A percentile compares a stretch with the other conserved stretches of the same genome.
Evolutionary conservation across 2,113 vertebrate genomes (phyloP).

Genomic region (Oreochromis niloticus): DNA sequence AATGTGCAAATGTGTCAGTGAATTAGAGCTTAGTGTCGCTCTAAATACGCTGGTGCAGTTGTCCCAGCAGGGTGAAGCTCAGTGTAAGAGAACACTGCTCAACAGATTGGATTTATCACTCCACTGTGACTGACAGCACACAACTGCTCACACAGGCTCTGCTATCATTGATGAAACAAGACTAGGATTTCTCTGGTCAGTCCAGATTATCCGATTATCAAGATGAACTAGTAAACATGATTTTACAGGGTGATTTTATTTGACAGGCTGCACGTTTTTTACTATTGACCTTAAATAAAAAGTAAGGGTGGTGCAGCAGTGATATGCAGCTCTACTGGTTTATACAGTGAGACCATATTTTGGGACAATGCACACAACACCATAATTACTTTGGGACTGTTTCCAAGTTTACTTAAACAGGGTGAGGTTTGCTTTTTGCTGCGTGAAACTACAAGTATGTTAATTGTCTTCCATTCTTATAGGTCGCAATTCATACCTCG

Average conservation of each 20-base stretch:
- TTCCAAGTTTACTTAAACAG: constrained; percentile 6
- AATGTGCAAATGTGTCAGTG: constrained; percentile 26
- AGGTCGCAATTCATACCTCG: constrained; percentile 70
- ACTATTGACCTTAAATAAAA: neutral
- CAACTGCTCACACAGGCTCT: constrained; percentile 18
- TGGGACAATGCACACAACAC: neutral
- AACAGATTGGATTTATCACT: constrained; percentile 29
- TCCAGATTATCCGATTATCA: neutral
- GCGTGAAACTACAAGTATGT: constrained; percentile 28
- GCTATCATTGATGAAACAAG: neutral
- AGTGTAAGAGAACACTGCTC: constrained; percentile 40
- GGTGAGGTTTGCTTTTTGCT: neutral
- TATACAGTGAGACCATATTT: constrained; percentile 22
- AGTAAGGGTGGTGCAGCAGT: neutral
- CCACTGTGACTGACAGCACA: constrained; percentile 46
- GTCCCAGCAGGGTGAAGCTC: constrained; percentile 16
- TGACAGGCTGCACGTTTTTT: neutral
- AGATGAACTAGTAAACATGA: neutral
- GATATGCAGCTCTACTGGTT: constrained; percentile 23
- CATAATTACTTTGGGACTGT: neutral
- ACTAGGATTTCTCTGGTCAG: neutral
- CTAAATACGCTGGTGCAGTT: constrained; percentile 40
- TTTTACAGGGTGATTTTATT: neutral
- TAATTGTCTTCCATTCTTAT: constrained; percentile 25
- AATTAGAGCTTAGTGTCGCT: constrained; percentile 25